These are phyloP conservation scores for Eupsilia transversa DNA, from an alignment of 2,888 invertebrate genomes.

Conservation along the genomic window DNA sequence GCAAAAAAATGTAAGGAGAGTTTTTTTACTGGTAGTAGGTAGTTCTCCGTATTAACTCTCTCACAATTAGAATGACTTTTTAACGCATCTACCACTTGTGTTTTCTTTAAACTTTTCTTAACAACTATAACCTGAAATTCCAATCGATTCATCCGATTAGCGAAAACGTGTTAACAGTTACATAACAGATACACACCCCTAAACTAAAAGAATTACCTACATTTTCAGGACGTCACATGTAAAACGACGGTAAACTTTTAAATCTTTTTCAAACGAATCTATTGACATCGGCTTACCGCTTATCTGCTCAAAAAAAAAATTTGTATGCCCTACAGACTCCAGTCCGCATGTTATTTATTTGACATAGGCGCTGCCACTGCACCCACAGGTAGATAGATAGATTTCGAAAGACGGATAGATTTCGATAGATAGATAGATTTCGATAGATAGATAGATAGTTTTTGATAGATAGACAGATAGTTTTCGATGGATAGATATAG, in stretches of 20 bases:
- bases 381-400: too few species aligned
- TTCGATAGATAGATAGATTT: too few species aligned
- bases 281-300: constrained; percentile 6
- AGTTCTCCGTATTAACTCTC: background rate
- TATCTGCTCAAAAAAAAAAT: constrained; percentile 18
- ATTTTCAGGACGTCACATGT: background rate
- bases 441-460: too few species aligned
- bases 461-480: too few species aligned
- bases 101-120: background rate
- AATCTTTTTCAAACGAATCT: constrained; percentile 1
- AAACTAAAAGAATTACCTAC: too few species aligned
- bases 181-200: background rate
- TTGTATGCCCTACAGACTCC: background rate
- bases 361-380: background rate
- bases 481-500: too few species aligned
- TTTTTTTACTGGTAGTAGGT: background rate
- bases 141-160: background rate
- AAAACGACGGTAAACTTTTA: background rate
- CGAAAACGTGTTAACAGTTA: background rate
- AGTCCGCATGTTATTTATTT: constrained; percentile 5
- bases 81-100: background rate
- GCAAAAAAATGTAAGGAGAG: background rate
- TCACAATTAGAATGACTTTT: background rate
- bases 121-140: background rate
- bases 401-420: too few species aligned